Evolutionary conservation across 2,113 vertebrate genomes (phyloP).

Genomic region (Gymnarchus niloticus): DNA sequence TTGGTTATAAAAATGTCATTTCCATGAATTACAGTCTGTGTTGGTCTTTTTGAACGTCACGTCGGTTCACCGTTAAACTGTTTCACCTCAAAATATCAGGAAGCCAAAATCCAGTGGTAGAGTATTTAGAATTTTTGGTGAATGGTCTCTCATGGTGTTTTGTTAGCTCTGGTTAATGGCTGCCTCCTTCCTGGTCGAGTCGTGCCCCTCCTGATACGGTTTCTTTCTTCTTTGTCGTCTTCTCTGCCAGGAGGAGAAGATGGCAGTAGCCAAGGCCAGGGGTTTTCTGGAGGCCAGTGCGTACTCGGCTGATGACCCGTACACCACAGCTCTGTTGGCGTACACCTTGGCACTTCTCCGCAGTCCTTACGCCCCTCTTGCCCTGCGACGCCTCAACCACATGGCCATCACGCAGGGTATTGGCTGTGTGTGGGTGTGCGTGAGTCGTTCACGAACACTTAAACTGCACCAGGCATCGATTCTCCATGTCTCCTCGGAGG

Average conservation of each 20-base stretch:
- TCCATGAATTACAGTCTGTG: too few species aligned
- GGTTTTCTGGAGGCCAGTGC: constrained; percentile 77
- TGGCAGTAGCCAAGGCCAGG: constrained; percentile 74
- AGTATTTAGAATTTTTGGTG: background rate
- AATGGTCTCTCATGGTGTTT: background rate
- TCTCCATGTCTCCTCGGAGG: background rate
- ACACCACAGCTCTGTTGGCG: constrained; percentile 75
- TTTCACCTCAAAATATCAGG: background rate
- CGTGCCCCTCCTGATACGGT: background rate
- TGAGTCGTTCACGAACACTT: background rate
- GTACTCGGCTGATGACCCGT: constrained; percentile 78
- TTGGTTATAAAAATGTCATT: background rate
- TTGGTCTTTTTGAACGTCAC: background rate
- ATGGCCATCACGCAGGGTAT: constrained; percentile 84
- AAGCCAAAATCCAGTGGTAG: background rate
- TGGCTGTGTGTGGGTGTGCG: background rate
- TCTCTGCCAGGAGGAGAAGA: constrained; percentile 71
- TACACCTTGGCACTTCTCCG: constrained; percentile 76
- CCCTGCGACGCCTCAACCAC: constrained; percentile 74
- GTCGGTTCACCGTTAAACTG: background rate
- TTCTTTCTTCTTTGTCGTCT: background rate
- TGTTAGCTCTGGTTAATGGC: background rate
- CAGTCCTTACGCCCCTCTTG: constrained; percentile 63
- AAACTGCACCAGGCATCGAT: background rate
- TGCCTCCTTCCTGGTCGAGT: background rate